Percentiles rank a stretch among this genome's conserved stretches.
Evolutionary conservation across 2,888 invertebrate species (phyloP).

Genomic region (Luffia ferchaultella): DNA sequence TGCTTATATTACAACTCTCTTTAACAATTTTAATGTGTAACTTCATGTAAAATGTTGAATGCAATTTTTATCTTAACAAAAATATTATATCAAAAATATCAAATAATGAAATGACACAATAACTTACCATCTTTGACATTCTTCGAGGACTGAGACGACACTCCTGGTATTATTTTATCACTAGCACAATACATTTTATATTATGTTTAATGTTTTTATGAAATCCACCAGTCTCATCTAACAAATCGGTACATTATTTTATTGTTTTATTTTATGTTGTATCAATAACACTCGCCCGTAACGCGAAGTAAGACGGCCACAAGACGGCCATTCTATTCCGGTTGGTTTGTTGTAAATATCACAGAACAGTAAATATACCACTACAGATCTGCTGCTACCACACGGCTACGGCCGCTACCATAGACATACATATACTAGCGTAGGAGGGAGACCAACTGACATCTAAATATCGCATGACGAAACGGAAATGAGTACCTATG

Average conservation of each 20-base stretch:
- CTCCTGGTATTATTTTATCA: conserved; percentile 79
- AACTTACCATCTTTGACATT: conserved; percentile 81
- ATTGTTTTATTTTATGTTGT: conserved; percentile 34
- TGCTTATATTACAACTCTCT: too few species aligned
- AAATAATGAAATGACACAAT: conserved; percentile 10
- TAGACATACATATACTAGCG: too few species aligned
- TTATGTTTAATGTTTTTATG: conserved; percentile 27
- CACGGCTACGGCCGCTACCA: too few species aligned
- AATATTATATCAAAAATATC: too few species aligned
- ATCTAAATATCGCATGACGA: too few species aligned
- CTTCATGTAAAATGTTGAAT: too few species aligned
- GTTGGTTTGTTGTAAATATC: conserved; percentile 48
- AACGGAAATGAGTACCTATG: too few species aligned
- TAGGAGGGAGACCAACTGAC: too few species aligned
- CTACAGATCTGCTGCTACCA: too few species aligned
- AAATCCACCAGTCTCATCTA: conserved; percentile 66
- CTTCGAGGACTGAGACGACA: conserved; percentile 74
- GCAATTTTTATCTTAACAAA: too few species aligned
- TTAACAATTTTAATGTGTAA: too few species aligned
- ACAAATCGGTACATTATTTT: conserved; percentile 52
- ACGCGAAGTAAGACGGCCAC: conserved; percentile 56
- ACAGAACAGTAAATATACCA: too few species aligned
- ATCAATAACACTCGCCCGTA: conserved; percentile 40
- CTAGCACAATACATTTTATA: conserved; percentile 77
- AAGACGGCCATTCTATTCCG: conserved; percentile 65